phyloP scores from a whole-genome alignment of 2,113 vertebrate species.

The Colossoma macropomum region DNA sequence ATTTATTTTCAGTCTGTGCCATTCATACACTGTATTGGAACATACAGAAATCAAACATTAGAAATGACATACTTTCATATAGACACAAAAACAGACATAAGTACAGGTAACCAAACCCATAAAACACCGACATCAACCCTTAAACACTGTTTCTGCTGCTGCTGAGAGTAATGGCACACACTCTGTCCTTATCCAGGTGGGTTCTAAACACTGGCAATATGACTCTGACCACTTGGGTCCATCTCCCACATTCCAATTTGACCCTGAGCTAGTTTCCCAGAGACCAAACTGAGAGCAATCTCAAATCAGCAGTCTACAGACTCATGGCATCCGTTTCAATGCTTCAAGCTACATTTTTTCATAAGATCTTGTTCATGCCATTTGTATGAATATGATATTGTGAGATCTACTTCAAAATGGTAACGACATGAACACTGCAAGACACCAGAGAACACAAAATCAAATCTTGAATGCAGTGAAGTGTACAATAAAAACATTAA shows the following conservation, averaged over 20 bases:
- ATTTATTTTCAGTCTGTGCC: too few relatives aligned
- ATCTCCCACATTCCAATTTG: background rate
- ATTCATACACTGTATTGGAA: too few relatives aligned
- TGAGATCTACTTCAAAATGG: background rate
- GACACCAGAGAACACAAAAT: background rate
- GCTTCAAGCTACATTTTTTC: too few relatives aligned
- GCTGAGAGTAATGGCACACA: slow-evolving; percentile 14
- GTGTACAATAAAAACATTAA: background rate
- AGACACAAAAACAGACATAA: too few relatives aligned
- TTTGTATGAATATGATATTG: background rate
- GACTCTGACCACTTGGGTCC: slow-evolving; percentile 2
- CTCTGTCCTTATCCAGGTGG: slow-evolving; percentile 25
- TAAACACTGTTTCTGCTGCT: too few relatives aligned
- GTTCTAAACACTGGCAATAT: slow-evolving; percentile 17
- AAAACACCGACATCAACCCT: too few relatives aligned
- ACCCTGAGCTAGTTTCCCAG: background rate
- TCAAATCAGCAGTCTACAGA: background rate
- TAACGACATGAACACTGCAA: background rate
- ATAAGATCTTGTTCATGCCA: background rate
- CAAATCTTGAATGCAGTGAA: background rate
- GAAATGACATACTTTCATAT: too few relatives aligned
- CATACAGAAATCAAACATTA: too few relatives aligned
- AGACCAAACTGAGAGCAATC: background rate
- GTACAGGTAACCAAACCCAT: too few relatives aligned
- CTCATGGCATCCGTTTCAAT: background rate